Conservation (phyloP, 2,888 invertebrate species). For the Meghimatium bilineatum region DNA sequence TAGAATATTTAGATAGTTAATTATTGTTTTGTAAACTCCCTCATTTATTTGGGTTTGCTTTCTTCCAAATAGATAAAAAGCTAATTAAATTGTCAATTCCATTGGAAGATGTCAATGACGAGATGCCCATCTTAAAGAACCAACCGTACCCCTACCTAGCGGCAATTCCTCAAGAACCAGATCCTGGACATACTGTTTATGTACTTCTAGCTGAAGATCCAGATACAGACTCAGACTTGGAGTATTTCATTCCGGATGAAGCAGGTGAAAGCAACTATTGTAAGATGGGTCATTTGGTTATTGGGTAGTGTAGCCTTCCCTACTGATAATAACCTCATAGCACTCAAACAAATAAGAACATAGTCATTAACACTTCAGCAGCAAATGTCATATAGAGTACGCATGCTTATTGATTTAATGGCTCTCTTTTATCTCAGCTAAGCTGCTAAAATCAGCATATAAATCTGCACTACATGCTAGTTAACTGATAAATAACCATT, state of each 20-base stretch:
- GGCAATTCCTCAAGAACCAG: constrained; percentile 95
- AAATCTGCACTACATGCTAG: too few relatives aligned
- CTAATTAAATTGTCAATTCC: constrained; percentile 86
- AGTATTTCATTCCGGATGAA: constrained; percentile 63
- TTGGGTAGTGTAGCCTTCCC: too few relatives aligned
- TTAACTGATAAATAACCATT: too few relatives aligned
- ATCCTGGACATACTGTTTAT: constrained; percentile 95
- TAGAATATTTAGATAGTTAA: not conserved
- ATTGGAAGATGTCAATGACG: constrained; percentile 97
- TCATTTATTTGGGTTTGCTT: not conserved
- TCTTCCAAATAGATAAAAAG: constrained; percentile 57
- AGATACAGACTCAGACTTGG: constrained; percentile 89
- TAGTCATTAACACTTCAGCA: too few relatives aligned
- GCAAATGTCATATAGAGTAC: too few relatives aligned
- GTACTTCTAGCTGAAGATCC: constrained; percentile 98
- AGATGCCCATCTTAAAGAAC: constrained; percentile 97
- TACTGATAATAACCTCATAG: too few relatives aligned
- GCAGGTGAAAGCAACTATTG: constrained; percentile 9
- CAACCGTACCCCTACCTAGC: constrained; percentile 97
- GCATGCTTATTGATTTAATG: too few relatives aligned
- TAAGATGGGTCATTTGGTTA: too few relatives aligned
- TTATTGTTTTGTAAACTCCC: not conserved
- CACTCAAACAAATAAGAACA: too few relatives aligned
- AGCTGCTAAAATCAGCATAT: too few relatives aligned
- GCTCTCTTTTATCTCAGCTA: too few relatives aligned